phyloP scores from a whole-genome alignment of 2,113 vertebrate species.

The Helogale parvula region DNA sequence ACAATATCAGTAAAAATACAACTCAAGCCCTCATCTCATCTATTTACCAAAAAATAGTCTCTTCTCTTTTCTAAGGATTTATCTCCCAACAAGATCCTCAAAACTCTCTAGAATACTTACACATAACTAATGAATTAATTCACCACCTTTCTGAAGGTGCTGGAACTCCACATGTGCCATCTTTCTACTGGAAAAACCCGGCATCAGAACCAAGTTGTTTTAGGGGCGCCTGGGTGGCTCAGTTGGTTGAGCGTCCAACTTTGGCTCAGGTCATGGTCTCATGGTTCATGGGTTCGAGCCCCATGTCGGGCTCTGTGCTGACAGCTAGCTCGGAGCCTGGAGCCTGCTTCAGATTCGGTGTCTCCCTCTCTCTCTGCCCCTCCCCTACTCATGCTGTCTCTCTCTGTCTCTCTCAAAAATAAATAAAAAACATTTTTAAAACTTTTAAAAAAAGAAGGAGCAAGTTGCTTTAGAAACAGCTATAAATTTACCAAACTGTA shows the following conservation, averaged over 20 bases:
- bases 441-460: background rate
- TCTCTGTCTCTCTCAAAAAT: no score
- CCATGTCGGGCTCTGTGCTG: no score
- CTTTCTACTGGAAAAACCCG: background rate
- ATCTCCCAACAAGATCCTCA: background rate
- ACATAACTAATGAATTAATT: background rate
- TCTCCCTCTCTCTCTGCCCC: no score
- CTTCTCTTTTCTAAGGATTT: background rate
- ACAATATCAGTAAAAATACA: background rate
- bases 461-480: background rate
- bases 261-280: no score
- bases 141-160: background rate
- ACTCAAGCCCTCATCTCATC: background rate
- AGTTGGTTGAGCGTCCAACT: no score
- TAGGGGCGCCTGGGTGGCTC: background rate
- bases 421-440: no score
- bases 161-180: background rate
- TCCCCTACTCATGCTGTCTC: no score
- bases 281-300: no score
- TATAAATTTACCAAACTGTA: background rate
- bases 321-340: no score
- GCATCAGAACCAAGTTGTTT: background rate
- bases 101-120: background rate
- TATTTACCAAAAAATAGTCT: background rate
- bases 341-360: no score